Evolutionary conservation across 1,140 invertebrate species (phyloP).

Genomic region (Rhyzopertha dominica): DNA sequence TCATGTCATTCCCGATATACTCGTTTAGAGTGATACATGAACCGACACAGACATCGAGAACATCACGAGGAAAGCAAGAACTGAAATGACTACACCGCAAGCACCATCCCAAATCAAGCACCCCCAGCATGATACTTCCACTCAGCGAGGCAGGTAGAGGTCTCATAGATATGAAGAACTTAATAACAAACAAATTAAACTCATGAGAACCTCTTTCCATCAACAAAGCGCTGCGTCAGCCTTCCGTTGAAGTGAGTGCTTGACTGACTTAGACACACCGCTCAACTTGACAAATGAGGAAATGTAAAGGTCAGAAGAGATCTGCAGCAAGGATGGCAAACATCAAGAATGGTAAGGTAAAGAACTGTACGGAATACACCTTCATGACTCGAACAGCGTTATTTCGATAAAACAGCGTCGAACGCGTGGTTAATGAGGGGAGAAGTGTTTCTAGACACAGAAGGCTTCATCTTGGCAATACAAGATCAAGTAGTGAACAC

Average conservation of each 20-base stretch:
- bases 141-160: no score
- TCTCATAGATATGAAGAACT: no score
- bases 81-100: not conserved
- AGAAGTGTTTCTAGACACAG: conserved; percentile 4
- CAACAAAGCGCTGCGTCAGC: not conserved
- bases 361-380: not conserved
- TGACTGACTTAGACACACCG: not conserved
- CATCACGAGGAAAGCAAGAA: not conserved
- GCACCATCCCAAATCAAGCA: conserved; percentile 1
- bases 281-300: not conserved
- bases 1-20: not conserved
- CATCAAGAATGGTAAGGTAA: not conserved
- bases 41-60: not conserved
- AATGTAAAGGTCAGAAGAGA: not conserved
- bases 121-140: not conserved
- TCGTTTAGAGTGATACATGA: conserved; percentile 1
- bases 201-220: conserved; percentile 2
- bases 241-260: not conserved
- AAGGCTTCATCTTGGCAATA: not conserved
- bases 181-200: not conserved
- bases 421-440: not conserved
- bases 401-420: not conserved
- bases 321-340: not conserved
- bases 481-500: conserved; percentile 2
- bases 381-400: not conserved